Evolutionary conservation across 2,113 vertebrate species (phyloP), one percentile per base, ranked within the genome.

Genomic region (Lipotes vexillifer): DNA sequence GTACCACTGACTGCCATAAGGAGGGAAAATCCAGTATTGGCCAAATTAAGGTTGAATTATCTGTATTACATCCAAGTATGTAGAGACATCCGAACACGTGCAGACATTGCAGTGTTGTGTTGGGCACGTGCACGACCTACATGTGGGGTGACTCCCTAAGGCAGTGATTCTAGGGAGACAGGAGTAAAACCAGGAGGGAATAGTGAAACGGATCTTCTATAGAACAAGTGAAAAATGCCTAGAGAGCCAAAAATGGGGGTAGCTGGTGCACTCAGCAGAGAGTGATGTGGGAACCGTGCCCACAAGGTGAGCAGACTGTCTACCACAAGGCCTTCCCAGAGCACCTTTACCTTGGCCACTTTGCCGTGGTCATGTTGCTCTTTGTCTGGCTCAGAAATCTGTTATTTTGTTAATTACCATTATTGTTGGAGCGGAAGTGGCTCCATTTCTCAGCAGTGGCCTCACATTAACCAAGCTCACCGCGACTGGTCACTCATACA

Each of bases 51-150:
- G 14, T 20, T 57, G 69, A 21, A 17, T 69, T 14, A 8, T 75
- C 46, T 63, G 84, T 36, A 44, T 46, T 20, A 33, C 4, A 25
- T 61, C 49, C 41, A 59, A 41, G 23, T 36, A 12, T n/a, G 31
- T 20, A 78, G 7, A 49, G 68, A 93, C 5, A 5, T 18, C 31
- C 6, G 15, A 52, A n/a, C 38, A 14, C 1, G 2, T 0, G 17
- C 31, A 25, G 27, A 11, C 3, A 6, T 5, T 31, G n/a, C 6
- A 6, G 3, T 3, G 3, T 17, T 14, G 4, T 0, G 2, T 3
- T 2, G 14, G 68, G 23, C 52, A 8, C 7, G 3, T 2, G 15
- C 6, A 1, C 5, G 31, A 20, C 36, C 1, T 27, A 7, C 2
- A 0, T 13, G 9, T n/a, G 41, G 41, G 21, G 12, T 18, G 6